phyloP scores from a whole-genome alignment of 2,113 vertebrate genomes.

The Dissostichus mawsoni region DNA sequence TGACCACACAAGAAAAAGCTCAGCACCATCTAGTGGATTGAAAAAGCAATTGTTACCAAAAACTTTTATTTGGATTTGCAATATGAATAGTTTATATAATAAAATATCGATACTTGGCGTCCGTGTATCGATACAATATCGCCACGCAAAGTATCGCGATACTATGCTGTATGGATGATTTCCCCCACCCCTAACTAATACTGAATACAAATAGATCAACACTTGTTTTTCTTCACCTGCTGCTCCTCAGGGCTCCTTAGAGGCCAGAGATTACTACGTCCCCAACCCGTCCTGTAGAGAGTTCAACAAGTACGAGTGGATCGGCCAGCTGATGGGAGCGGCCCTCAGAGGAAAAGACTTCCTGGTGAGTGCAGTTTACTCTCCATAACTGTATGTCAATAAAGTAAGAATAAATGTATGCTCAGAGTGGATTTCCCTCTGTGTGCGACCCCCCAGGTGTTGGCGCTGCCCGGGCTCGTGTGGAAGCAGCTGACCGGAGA shows the following conservation, averaged over 20 bases:
- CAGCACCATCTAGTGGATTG: too few relatives aligned
- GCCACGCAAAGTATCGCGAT: too few relatives aligned
- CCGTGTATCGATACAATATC: too few relatives aligned
- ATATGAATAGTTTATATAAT: too few relatives aligned
- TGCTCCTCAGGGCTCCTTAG: conserved; percentile 89
- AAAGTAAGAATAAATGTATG: not conserved
- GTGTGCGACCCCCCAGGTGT: conserved; percentile 82
- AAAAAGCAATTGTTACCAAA: too few relatives aligned
- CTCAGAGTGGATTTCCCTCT: not conserved
- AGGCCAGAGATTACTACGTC: conserved; percentile 96
- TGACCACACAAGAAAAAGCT: too few relatives aligned
- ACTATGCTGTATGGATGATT: too few relatives aligned
- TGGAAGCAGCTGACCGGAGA: conserved; percentile 98
- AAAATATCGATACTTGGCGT: too few relatives aligned
- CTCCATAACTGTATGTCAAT: not conserved
- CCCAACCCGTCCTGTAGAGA: conserved; percentile 97
- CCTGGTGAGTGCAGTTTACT: conserved; percentile 85
- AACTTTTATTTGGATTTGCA: too few relatives aligned
- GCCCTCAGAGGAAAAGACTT: conserved; percentile 97
- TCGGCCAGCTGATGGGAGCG: conserved; percentile 97
- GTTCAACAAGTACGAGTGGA: conserved; percentile 96
- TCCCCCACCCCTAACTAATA: too few relatives aligned
- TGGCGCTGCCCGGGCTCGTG: conserved; percentile 95
- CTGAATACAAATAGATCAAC: too few relatives aligned
- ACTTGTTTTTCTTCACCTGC: not conserved